These are phyloP conservation scores for Eriocheir sinensis DNA, from an alignment of 1,140 invertebrate species.

Conservation along the genomic window DNA sequence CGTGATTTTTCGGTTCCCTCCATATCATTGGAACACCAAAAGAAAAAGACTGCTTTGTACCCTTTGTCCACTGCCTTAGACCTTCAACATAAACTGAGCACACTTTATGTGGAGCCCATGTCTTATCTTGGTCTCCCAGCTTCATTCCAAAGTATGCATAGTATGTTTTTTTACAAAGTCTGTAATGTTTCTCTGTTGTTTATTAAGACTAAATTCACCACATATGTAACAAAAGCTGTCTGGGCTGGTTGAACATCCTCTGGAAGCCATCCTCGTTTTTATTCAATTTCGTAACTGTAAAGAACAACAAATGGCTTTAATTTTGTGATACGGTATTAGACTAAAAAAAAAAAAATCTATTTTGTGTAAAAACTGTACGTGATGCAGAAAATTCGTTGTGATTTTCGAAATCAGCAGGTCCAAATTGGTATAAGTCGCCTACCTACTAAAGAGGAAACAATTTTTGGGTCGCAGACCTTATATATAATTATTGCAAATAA, in stretches of 20 bases:
- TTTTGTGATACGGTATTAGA: too few relatives aligned
- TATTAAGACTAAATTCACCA: background rate
- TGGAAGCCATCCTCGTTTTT: slow-evolving; percentile 34
- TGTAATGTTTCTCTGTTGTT: background rate
- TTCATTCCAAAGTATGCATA: slow-evolving; percentile 79
- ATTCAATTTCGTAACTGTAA: background rate
- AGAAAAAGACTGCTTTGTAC: slow-evolving; percentile 67
- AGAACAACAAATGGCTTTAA: background rate
- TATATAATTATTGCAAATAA: background rate
- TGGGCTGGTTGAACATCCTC: background rate
- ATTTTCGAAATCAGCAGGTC: background rate
- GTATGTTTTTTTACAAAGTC: slow-evolving; percentile 65
- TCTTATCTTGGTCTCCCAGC: slow-evolving; percentile 79
- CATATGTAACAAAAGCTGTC: slow-evolving; percentile 32
- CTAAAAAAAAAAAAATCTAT: too few relatives aligned
- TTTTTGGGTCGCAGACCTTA: background rate
- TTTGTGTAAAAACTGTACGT: slow-evolving; percentile 34
- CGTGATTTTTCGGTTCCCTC: slow-evolving; percentile 77
- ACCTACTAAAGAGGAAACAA: slow-evolving; percentile 19
- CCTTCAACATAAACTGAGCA: slow-evolving; percentile 75
- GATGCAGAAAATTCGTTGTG: background rate
- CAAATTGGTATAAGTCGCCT: background rate
- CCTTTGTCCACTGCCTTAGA: slow-evolving; percentile 78
- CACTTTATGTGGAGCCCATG: slow-evolving; percentile 77
- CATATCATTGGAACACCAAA: slow-evolving; percentile 79